Base-by-base conservation (phyloP, 2,888 invertebrate species). In the Lycaena phlaeas region DNA sequence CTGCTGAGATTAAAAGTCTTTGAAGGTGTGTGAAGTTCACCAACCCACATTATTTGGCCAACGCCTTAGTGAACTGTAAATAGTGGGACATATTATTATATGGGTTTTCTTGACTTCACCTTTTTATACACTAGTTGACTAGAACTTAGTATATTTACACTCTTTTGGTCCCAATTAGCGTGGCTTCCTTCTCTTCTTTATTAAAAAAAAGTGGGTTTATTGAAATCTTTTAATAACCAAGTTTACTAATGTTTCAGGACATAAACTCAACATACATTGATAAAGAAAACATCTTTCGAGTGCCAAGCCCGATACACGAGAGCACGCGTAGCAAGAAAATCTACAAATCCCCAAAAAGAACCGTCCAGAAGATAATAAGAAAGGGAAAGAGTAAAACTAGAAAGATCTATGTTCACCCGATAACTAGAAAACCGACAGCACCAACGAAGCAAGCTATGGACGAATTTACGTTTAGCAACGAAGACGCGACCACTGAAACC, bases 301-400 rank as follows among this genome's bases (percentile, higher is more conserved):
- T 77, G 12, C 79, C 81, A 10, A 50, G 54, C 3, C 57, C 59
- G 11, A 54, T 59, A 11, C 50, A 57, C 27, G 60, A 65, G 7
- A 64, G 68, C 2, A 66, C 59, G 44, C 67, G 55, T 14, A 69
- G 59, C 46, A 54, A 59, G 27, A 41, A 45, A 10, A 36, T 48
- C 2, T 78, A 74, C 46, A 78, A 77, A 43, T 42, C 59, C 0
- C 70, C 76, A 2, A 81, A 63, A 49, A 58, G 77, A 27, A 79
- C 72, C 2, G 64, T 78, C 25, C 82, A 82, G 52, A 82, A 78
- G 55, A 81, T 82, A 4, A 81, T 81, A 49, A 81, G 72, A 47
- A 76, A 71, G 49, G 70, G 67, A 3, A 64, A 46, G 39, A 48
- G 54, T 0, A 73, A 61, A 44, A 49, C 57, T n/a, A 68, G 57